These are phyloP conservation scores for Eleutherodactylus coqui DNA, from an alignment of 2,797 vertebrate species.

Conservation along the genomic window DNA sequence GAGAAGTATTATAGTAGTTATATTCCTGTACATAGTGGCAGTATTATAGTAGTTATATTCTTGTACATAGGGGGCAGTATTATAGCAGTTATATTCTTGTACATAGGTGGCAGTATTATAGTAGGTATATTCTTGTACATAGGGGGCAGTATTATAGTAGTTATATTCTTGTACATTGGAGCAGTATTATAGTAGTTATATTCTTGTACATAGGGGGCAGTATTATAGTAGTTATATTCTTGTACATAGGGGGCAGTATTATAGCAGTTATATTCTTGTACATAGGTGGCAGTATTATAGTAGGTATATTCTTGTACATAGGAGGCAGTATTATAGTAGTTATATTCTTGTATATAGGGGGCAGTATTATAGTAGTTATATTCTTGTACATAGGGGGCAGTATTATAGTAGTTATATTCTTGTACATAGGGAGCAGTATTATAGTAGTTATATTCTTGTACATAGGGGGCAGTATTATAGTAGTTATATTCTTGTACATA, in stretches of 20 bases:
- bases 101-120: neutral
- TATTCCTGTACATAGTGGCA: neutral
- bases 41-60: conserved; percentile 9
- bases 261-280: too few species aligned
- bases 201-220: too few species aligned
- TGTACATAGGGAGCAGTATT: conserved; percentile 1
- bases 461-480: too few species aligned
- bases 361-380: conserved; percentile 8
- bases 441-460: conserved; percentile 1
- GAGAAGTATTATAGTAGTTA: neutral
- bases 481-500: too few species aligned
- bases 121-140: neutral
- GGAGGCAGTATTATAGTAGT: conserved; percentile 1
- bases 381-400: conserved; percentile 1
- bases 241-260: too few species aligned
- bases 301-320: too few species aligned
- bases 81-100: conserved; percentile 6
- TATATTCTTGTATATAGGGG: neutral
- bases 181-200: too few species aligned
- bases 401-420: conserved; percentile 12
- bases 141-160: too few species aligned
- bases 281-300: too few species aligned
- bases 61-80: neutral
- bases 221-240: too few species aligned
- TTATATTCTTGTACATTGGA: too few species aligned